Evolutionary conservation across 1,140 invertebrate species (phyloP), one percentile per base, ranked within the genome.

Genomic region (Psix sp.): DNA sequence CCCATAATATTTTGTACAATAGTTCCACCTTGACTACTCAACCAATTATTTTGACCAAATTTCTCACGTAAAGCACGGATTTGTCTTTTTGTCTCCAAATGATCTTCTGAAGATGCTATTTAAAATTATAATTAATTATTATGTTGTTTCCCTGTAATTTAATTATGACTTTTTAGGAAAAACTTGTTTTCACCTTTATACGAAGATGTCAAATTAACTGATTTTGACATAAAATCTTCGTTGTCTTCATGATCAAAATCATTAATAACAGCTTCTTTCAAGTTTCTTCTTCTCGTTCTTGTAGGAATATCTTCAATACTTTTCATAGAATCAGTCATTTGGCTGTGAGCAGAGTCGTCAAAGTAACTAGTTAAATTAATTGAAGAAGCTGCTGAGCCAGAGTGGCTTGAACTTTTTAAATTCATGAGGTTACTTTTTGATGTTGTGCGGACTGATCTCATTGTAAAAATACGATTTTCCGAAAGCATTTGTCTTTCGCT

Each of bases 1-100:
- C 90, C 90, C 68, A 91, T 83, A 40, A 90, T 86, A 65, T 88
- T 86, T 70, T 90, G 87, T 15, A 90, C 85, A n/a, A 82, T 82
- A 15, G 84, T 83, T 1, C 89, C 90, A 24, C 87, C 88, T 6
- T 89, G 84, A 54, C 81, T 86, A 31, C 88, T 88, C 9, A 92
- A 66, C 91, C 91, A 92, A 33, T 89, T 86, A n/a, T 85, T 78
- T 67, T 89, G 87, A 5, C 90, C 90, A 79, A 88, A 91, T 29
- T 88, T 88, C 54, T 89, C 78, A 9, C 90, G 81, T 6, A 92
- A 54, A 13, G 84, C 85, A 46, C 91, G 84, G 45, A 92, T 89
- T 79, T 91, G 87, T 59, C 88, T 88, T 68, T 91, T 92, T 0
- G 89, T 89, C 73, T 90, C 89, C 36, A 92, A 80, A 77, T 91